Conservation (phyloP, 2,797 vertebrate species). For the Schizopygopsis pylzovi region DNA sequence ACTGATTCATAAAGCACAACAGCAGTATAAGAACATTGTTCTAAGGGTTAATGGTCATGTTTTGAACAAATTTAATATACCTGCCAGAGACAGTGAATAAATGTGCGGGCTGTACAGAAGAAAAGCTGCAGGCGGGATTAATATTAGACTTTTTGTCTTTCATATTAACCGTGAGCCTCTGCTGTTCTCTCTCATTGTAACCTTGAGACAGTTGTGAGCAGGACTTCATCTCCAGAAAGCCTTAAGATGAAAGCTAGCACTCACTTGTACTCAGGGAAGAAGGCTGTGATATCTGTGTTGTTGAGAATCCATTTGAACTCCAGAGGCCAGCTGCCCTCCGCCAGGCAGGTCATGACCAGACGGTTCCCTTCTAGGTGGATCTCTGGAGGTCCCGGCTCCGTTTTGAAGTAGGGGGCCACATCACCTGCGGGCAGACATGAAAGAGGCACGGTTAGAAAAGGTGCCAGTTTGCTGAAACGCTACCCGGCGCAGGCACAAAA, state of each 20-base stretch:
- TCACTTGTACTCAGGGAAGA: slow-evolving; percentile 84
- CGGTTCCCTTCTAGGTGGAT: slow-evolving; percentile 84
- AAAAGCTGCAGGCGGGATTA: slow-evolving; percentile 33
- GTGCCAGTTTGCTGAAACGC: slow-evolving; percentile 11
- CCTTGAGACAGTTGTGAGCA: slow-evolving; percentile 18
- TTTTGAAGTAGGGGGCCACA: slow-evolving; percentile 86
- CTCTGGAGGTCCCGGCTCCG: slow-evolving; percentile 82
- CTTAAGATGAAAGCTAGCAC: slow-evolving; percentile 40
- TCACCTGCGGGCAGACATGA: slow-evolving; percentile 75
- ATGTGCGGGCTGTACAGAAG: not conserved
- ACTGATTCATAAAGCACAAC: not conserved
- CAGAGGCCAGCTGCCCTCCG: slow-evolving; percentile 88
- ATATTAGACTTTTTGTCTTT: slow-evolving; percentile 36
- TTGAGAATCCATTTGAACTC: slow-evolving; percentile 85
- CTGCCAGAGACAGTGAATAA: slow-evolving; percentile 19
- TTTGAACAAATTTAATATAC: slow-evolving; percentile 17
- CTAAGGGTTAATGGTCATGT: slow-evolving; percentile 1
- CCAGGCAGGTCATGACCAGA: slow-evolving; percentile 85
- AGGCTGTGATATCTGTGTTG: slow-evolving; percentile 78
- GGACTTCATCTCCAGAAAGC: slow-evolving; percentile 12
- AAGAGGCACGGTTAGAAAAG: slow-evolving; percentile 46
- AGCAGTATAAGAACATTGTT: not conserved
- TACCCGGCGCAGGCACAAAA: not conserved
- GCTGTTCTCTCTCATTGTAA: slow-evolving; percentile 1
- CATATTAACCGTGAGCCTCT: slow-evolving; percentile 21